These are phyloP conservation scores for Labeo catla DNA, from an alignment of 2,113 vertebrate species.

Conservation along the genomic window DNA sequence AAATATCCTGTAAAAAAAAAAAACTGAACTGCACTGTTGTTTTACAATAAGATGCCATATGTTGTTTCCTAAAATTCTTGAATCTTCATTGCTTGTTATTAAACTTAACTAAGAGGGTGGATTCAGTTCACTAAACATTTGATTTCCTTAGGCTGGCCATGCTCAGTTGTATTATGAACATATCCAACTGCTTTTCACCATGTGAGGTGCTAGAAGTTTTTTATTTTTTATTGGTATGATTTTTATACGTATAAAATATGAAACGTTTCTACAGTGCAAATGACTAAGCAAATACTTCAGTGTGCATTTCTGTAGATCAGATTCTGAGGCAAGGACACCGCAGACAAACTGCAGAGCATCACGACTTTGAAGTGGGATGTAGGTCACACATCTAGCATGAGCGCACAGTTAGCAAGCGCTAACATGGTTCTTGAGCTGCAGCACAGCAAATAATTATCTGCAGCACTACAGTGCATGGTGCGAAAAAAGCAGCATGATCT, in stretches of 20 bases:
- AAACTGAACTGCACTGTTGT: background rate
- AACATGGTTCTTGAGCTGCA: slow-evolving; percentile 9
- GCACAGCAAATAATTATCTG: background rate
- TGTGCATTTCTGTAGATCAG: slow-evolving; percentile 24
- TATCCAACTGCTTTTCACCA: background rate
- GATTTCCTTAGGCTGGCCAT: background rate
- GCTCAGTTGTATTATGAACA: background rate
- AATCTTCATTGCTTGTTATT: background rate
- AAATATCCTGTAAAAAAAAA: background rate
- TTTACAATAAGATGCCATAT: background rate
- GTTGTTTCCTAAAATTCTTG: background rate
- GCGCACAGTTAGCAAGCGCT: slow-evolving; percentile 1
- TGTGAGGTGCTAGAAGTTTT: background rate
- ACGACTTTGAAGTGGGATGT: slow-evolving; percentile 53
- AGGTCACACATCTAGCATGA: slow-evolving; percentile 46
- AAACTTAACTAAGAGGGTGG: background rate
- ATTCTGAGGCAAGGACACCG: slow-evolving; percentile 16
- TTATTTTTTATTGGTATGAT: background rate
- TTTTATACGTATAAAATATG: background rate
- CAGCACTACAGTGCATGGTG: background rate
- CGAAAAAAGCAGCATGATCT: background rate
- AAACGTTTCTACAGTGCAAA: background rate
- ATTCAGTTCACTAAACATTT: background rate
- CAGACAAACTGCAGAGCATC: slow-evolving; percentile 50
- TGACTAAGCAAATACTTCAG: slow-evolving; percentile 33